Conservation (phyloP, 2,113 vertebrate genomes). For the Salvelinus sp. region DNA sequence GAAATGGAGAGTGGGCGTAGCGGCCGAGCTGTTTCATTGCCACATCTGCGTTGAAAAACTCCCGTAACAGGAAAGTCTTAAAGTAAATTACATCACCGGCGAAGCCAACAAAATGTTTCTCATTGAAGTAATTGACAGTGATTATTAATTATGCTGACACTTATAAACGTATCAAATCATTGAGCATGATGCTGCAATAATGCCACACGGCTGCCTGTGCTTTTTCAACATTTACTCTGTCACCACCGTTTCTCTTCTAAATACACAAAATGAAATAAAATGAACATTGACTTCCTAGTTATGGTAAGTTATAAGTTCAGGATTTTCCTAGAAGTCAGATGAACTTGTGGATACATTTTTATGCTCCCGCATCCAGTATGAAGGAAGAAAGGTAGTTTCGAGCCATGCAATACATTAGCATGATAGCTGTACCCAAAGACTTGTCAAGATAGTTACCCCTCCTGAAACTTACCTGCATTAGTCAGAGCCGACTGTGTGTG, state of each 20-base stretch:
- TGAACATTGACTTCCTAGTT: no score
- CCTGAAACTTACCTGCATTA: no score
- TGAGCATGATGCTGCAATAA: slow-evolving; percentile 1
- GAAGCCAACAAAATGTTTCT: slow-evolving; percentile 67
- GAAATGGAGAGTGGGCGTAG: slow-evolving; percentile 6
- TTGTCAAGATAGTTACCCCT: no score
- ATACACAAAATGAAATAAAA: background rate
- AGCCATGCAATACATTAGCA: no score
- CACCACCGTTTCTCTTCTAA: background rate
- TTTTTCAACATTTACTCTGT: slow-evolving; percentile 9
- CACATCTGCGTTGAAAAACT: slow-evolving; percentile 59
- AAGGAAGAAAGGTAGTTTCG: no score
- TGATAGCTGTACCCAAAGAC: no score
- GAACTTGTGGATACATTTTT: no score
- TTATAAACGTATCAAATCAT: slow-evolving; percentile 54
- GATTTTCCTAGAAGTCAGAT: no score
- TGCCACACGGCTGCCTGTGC: slow-evolving; percentile 25
- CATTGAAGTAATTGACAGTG: slow-evolving; percentile 55
- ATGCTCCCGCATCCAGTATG: no score
- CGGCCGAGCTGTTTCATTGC: slow-evolving; percentile 61
- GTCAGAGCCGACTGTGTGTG: background rate
- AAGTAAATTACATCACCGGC: slow-evolving; percentile 72
- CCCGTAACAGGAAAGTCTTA: slow-evolving; percentile 65
- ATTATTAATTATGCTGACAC: slow-evolving; percentile 42
- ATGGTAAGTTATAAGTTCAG: no score